Percentiles rank a stretch among this genome's conserved stretches.
Evolutionary conservation across 2,113 vertebrate genomes (phyloP).

Genomic region (Neoarius graeffei): DNA sequence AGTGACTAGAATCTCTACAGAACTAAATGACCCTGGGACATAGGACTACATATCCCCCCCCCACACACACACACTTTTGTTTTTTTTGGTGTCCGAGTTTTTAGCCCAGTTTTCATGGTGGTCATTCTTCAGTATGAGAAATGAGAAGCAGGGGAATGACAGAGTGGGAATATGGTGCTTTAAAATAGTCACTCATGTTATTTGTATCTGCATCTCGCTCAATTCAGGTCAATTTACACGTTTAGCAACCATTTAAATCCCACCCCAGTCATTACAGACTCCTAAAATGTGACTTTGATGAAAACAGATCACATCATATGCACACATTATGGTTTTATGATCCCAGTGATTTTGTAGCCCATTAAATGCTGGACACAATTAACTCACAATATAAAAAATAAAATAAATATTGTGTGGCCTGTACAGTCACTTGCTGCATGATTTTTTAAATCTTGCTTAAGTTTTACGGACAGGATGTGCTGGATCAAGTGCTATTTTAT

Average conservation of each 20-base stretch:
- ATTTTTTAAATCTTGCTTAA: too few species aligned
- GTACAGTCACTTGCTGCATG: not conserved
- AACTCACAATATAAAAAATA: not conserved
- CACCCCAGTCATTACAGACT: not conserved
- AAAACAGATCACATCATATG: not conserved
- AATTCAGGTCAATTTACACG: not conserved
- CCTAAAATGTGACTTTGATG: not conserved
- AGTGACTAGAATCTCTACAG: not conserved
- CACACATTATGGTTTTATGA: not conserved
- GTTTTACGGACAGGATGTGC: too few species aligned
- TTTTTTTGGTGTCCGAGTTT: conserved; percentile 10
- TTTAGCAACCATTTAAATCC: not conserved
- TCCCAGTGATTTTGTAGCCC: not conserved
- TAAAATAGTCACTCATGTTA: not conserved
- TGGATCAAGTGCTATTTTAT: too few species aligned
- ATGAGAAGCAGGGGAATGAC: not conserved
- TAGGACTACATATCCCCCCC: not conserved
- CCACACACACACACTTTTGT: not conserved
- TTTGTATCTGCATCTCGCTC: not conserved
- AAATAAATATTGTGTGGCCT: not conserved
- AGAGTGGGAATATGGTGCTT: conserved; percentile 10
- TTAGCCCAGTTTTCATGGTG: conserved; percentile 42
- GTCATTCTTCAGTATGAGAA: conserved; percentile 43
- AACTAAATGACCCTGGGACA: not conserved
- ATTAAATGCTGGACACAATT: not conserved